A percentile compares a stretch with the other conserved stretches of the same genome.
These are phyloP conservation scores for Sinocyclocheilus rhinocerous DNA, from an alignment of 2,113 vertebrate species.

Conservation along the genomic window DNA sequence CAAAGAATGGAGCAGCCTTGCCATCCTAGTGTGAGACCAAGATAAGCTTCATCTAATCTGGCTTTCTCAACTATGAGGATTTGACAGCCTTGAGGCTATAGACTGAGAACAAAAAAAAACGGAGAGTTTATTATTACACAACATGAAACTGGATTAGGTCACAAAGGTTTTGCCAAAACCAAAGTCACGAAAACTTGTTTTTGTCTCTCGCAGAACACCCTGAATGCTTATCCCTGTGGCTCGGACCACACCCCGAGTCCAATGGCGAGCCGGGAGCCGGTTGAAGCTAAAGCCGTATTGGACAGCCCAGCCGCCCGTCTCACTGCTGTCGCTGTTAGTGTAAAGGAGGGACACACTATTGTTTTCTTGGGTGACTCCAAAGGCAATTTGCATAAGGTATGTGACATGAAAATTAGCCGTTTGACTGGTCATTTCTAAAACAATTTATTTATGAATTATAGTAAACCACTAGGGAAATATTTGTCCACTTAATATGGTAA, in stretches of 20 bases:
- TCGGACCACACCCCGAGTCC: slow-evolving; percentile 98
- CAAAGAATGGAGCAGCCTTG: slow-evolving; percentile 47
- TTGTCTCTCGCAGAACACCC: slow-evolving; percentile 81
- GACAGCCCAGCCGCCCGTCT: slow-evolving; percentile 80
- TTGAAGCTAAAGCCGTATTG: slow-evolving; percentile 79
- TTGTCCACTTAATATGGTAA: slow-evolving; percentile 34
- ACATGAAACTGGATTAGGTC: slow-evolving; percentile 26
- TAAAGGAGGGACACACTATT: slow-evolving; percentile 86
- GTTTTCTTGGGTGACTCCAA: slow-evolving; percentile 91
- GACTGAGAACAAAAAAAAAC: too few relatives aligned
- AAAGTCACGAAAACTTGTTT: slow-evolving; percentile 3
- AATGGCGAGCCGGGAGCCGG: slow-evolving; percentile 86
- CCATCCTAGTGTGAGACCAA: slow-evolving; percentile 26
- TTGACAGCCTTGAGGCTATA: slow-evolving; percentile 47
- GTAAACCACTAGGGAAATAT: not conserved
- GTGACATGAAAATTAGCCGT: not conserved
- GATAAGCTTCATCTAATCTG: slow-evolving; percentile 48
- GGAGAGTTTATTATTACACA: slow-evolving; percentile 23
- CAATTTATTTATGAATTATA: not conserved
- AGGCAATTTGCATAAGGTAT: slow-evolving; percentile 91
- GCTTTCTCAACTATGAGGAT: slow-evolving; percentile 58
- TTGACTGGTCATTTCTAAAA: not conserved
- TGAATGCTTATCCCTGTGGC: slow-evolving; percentile 93
- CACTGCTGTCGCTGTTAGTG: slow-evolving; percentile 87
- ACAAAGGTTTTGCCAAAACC: not conserved